Base-by-base conservation (phyloP, 2,113 vertebrate genomes). In the Tiliqua scincoides region DNA sequence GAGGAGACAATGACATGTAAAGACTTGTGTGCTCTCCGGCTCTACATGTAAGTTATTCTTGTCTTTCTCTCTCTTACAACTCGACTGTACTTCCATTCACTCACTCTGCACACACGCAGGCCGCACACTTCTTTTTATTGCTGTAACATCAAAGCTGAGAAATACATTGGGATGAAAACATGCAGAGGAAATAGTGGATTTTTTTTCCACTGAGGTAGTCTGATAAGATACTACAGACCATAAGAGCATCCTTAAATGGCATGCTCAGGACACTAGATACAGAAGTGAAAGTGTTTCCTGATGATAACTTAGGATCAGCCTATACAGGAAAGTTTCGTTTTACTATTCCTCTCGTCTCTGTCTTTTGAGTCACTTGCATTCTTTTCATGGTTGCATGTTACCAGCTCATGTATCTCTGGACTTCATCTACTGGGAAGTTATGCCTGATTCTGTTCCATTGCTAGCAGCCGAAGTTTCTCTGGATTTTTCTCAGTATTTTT, bases 21-120 rank as follows among this genome's bases (percentile, higher is more conserved):
- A 43, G 67, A 37, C 80, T 88, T 90, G 83, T 79, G 86, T 90
- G 88, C 92, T 92, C 88, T 85, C 89, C 25, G 52, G 86, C 83
- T 88, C 82, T 59, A 87, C 76, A 70, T 76, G 37, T n/a, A 74
- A 84, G 27, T 48, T 75, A 84, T 17, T 75, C 59, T 63, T 62
- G 70, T 43, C 82, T 63, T 74, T 76, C 30, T 63, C 71, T 74
- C 70, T 20, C 32, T 74, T 84, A 63, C 57, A 84, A 63, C 57
- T 63, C 15, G 12, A 59, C 57, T 40, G 23, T 27, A 59, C 82
- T 48, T 54, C 59, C 57, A 7, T 65, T 27, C 68, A 27, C 48
- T 10, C 30, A 30, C 40, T 17, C 30, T 32, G 71, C 18, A 30
- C 32, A 27, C 37, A 57, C 14, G 21, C 35, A 48, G 30, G n/a